Conservation (phyloP, 2,113 vertebrate genomes). For the Emydocephalus ijimae region DNA sequence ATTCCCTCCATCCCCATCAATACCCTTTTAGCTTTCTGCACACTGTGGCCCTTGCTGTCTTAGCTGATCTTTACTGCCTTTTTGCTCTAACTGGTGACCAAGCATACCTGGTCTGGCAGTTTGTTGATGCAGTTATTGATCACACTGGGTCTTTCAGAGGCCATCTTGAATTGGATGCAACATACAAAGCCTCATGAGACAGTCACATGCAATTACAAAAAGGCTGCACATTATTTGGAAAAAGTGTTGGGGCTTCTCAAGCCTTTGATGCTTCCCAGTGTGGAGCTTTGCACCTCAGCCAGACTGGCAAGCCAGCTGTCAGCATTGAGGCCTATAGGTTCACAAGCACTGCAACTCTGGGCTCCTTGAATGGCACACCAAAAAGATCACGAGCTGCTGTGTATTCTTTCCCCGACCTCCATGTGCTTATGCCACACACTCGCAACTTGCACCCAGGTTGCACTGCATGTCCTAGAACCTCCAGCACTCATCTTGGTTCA, state of each 20-base stretch:
- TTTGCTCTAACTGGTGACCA: neutral
- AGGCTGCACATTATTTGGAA: neutral
- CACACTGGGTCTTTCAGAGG: neutral
- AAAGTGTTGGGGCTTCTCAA: neutral
- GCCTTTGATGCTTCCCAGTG: neutral
- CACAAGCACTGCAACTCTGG: neutral
- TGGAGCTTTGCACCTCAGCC: neutral
- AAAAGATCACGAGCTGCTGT: neutral
- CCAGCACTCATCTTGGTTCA: no score
- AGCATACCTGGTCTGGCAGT: neutral
- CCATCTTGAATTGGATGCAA: neutral
- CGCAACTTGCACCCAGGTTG: no score
- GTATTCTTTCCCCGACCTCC: no score
- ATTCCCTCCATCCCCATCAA: neutral
- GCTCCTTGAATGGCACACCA: neutral
- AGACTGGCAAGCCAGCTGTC: neutral
- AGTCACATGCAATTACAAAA: neutral
- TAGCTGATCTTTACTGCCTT: neutral
- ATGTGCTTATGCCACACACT: no score
- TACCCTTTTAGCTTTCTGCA: neutral
- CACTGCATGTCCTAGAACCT: no score
- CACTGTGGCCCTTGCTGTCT: neutral
- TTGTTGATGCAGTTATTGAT: neutral
- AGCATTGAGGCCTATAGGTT: neutral
- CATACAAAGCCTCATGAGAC: neutral